Conservation (phyloP, 30 jellyfish, hydroid and myxozoan species). For the Catostylus mosaicus region DNA sequence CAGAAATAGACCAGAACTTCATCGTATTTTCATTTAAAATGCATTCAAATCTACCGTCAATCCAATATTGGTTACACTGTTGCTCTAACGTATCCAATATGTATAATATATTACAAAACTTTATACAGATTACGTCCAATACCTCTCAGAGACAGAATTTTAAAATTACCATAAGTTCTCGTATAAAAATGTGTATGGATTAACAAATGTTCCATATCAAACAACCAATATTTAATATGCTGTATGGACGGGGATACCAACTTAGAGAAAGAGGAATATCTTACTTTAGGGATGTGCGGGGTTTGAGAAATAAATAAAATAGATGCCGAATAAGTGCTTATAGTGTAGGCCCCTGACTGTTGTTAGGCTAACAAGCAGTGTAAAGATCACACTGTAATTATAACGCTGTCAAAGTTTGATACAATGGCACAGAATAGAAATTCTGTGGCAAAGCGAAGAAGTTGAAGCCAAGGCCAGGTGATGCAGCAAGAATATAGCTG, state of each 20-base stretch:
- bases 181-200: constrained; percentile 69
- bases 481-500: too few species aligned
- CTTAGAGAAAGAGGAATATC: not conserved
- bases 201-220: constrained; percentile 47
- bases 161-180: constrained; percentile 62
- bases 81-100: constrained; percentile 60
- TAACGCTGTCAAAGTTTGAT: too few species aligned
- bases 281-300: not conserved
- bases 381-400: too few species aligned
- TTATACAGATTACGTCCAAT: constrained; percentile 73
- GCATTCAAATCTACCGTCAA: constrained; percentile 73
- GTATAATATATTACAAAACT: constrained; percentile 83
- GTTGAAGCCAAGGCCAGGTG: too few species aligned
- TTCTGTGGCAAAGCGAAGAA: too few species aligned
- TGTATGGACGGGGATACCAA: constrained; percentile 22
- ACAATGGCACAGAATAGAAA: too few species aligned
- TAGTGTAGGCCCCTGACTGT: too few species aligned
- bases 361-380: too few species aligned
- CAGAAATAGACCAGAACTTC: not conserved
- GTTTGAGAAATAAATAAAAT: not conserved
- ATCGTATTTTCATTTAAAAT: constrained; percentile 71
- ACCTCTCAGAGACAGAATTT: constrained; percentile 75
- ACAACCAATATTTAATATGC: constrained; percentile 33
- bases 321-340: too few species aligned
- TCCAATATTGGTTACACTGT: constrained; percentile 68